phyloP scores from a whole-genome alignment of 2,888 invertebrate species.

The Drosophila emarginata region DNA sequence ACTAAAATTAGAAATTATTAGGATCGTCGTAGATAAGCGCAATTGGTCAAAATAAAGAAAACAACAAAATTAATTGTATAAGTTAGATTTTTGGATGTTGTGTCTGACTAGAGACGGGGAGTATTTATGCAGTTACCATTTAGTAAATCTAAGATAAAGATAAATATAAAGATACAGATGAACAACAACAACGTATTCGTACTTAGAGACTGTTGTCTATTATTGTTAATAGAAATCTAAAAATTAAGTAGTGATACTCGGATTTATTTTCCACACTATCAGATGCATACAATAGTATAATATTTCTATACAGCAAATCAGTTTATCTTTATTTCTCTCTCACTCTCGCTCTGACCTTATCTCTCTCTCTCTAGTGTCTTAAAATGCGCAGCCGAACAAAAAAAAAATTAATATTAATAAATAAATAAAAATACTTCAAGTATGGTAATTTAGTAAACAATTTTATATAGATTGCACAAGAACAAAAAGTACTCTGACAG shows the following conservation, averaged over 20 bases:
- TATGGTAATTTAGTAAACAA: slow-evolving; percentile 58
- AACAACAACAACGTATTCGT: slow-evolving; percentile 76
- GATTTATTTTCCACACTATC: slow-evolving; percentile 73
- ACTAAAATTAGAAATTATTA: slow-evolving; percentile 21
- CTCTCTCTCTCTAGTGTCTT: slow-evolving; percentile 16
- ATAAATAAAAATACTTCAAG: slow-evolving; percentile 61
- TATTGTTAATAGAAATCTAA: slow-evolving; percentile 74
- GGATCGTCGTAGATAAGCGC: slow-evolving; percentile 40
- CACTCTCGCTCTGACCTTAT: slow-evolving; percentile 27
- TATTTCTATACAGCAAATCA: slow-evolving; percentile 31
- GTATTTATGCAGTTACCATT: slow-evolving; percentile 25
- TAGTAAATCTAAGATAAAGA: slow-evolving; percentile 6
- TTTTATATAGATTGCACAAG: slow-evolving; percentile 66
- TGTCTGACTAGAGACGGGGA: slow-evolving; percentile 8
- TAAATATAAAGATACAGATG: slow-evolving; percentile 8
- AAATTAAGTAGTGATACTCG: slow-evolving; percentile 76
- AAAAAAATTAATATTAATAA: neutral
- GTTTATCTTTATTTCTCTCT: slow-evolving; percentile 54
- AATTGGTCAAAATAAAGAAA: slow-evolving; percentile 31
- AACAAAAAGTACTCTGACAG: slow-evolving; percentile 64
- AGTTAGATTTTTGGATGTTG: slow-evolving; percentile 24
- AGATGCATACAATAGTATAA: slow-evolving; percentile 30
- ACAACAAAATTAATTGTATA: slow-evolving; percentile 8
- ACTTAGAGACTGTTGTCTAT: slow-evolving; percentile 79
- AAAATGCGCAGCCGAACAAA: slow-evolving; percentile 12